Conservation (phyloP, 2,113 vertebrate species). For the Malaclemys terrapin region DNA sequence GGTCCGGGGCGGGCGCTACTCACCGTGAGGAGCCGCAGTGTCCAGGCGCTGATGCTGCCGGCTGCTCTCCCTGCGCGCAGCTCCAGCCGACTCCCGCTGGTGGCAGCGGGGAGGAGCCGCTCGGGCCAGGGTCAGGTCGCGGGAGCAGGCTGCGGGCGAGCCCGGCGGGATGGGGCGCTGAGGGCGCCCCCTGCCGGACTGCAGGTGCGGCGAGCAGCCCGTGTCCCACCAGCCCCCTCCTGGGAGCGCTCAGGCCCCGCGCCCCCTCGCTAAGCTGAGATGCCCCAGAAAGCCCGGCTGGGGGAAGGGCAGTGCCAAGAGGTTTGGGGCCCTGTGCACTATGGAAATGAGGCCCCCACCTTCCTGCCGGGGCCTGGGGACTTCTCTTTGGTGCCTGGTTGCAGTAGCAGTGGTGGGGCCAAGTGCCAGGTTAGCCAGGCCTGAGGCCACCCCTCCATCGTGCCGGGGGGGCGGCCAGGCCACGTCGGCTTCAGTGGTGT, state of each 20-base stretch:
- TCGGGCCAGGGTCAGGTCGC: neutral
- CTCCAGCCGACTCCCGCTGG: neutral
- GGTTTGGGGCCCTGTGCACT: too few species aligned
- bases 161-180: too few species aligned
- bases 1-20: neutral
- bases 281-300: neutral
- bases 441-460: too few species aligned
- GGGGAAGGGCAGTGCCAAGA: too few species aligned
- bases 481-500: too few species aligned
- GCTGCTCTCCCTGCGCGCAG: too few species aligned
- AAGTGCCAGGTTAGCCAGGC: neutral
- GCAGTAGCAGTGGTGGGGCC: neutral
- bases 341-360: neutral
- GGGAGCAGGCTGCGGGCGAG: neutral
- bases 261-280: neutral
- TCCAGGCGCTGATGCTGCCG: neutral
- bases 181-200: neutral
- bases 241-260: too few species aligned
- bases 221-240: too few species aligned
- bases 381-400: neutral
- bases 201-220: neutral
- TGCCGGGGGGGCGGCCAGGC: too few species aligned
- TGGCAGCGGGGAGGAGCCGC: neutral
- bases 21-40: neutral
- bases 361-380: neutral